phyloP scores from a whole-genome alignment of 2,888 invertebrate species.

The Polydrusus cervinus region DNA sequence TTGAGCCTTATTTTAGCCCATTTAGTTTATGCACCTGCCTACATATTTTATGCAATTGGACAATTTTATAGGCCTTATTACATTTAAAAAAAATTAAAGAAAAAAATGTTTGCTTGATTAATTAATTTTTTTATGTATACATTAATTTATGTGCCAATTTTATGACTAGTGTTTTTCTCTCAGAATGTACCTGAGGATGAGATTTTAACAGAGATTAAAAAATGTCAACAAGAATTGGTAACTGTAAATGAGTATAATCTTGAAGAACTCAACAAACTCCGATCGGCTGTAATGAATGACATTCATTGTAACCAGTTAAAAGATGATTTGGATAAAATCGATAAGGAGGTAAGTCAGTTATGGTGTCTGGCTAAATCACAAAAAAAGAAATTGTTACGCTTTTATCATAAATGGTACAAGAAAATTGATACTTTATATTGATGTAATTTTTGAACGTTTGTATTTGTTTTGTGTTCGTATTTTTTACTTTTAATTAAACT shows the following conservation, averaged over 20 bases:
- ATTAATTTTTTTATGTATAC: too few species aligned
- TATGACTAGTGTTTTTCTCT: conserved; percentile 43
- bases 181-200: conserved; percentile 84
- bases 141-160: too few species aligned
- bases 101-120: too few species aligned
- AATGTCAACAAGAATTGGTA: conserved; percentile 87
- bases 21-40: too few species aligned
- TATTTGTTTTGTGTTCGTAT: too few species aligned
- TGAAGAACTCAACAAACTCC: conserved; percentile 66
- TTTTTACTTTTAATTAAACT: too few species aligned
- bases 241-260: conserved; percentile 86
- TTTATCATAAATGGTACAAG: background rate
- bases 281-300: conserved; percentile 65
- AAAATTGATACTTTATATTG: too few species aligned
- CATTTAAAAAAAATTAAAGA: too few species aligned
- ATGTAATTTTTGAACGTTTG: too few species aligned
- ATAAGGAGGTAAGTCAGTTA: conserved; percentile 63
- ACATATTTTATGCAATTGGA: too few species aligned
- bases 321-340: conserved; percentile 67
- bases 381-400: background rate
- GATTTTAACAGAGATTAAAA: conserved; percentile 89
- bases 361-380: conserved; percentile 1
- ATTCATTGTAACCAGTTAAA: conserved; percentile 67
- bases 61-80: too few species aligned
- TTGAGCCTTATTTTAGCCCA: too few species aligned